Conservation (phyloP, 1,140 invertebrate species). For the Diploscapter pachys region DNA sequence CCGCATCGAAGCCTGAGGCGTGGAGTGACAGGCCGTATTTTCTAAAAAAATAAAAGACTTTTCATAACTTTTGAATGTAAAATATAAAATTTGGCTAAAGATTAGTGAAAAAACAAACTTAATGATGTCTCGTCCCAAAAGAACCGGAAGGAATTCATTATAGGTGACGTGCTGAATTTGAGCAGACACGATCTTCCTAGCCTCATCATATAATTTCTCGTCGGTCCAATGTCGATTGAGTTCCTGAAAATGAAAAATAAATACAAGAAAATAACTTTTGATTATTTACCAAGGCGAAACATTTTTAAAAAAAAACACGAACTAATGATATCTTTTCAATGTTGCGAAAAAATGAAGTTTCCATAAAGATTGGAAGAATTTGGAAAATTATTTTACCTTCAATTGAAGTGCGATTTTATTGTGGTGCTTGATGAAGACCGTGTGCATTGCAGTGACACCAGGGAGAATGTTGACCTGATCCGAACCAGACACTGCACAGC, state of each 20-base stretch:
- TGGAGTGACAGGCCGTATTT: slow-evolving; percentile 41
- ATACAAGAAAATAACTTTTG: too few relatives aligned
- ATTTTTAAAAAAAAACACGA: too few relatives aligned
- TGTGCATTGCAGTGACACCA: slow-evolving; percentile 78
- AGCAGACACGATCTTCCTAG: slow-evolving; percentile 70
- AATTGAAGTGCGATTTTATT: slow-evolving; percentile 47
- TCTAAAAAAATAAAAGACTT: slow-evolving; percentile 28
- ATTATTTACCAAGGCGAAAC: not conserved
- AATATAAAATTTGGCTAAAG: not conserved
- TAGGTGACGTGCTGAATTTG: slow-evolving; percentile 60
- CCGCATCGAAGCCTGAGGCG: slow-evolving; percentile 35
- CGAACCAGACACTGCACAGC: slow-evolving; percentile 63
- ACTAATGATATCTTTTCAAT: slow-evolving; percentile 10
- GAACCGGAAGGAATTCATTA: slow-evolving; percentile 60
- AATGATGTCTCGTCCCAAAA: slow-evolving; percentile 53
- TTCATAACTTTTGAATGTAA: not conserved
- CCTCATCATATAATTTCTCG: slow-evolving; percentile 86
- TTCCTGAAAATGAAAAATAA: slow-evolving; percentile 64
- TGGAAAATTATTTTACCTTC: slow-evolving; percentile 32
- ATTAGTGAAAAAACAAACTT: slow-evolving; percentile 11
- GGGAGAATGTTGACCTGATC: slow-evolving; percentile 82
- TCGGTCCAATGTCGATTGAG: slow-evolving; percentile 91
- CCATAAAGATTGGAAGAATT: too few relatives aligned
- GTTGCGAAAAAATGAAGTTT: too few relatives aligned
- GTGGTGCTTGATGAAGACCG: slow-evolving; percentile 78